Evolutionary conservation across 1,140 invertebrate genomes (phyloP).

Genomic region (Acyrthosiphon pisum): DNA sequence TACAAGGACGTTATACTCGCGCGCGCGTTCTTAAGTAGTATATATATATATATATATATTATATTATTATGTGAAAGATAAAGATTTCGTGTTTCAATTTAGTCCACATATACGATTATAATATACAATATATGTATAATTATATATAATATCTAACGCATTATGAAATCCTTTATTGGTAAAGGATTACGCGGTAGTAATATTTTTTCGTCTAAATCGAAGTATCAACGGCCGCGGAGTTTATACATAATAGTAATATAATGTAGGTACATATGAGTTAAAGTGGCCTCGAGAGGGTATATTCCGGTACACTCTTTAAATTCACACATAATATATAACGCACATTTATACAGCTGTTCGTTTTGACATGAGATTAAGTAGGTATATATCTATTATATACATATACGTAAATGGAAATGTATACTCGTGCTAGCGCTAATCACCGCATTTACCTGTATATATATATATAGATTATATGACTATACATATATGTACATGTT

Average conservation of each 20-base stretch:
- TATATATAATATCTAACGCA: not conserved
- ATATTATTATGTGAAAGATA: not conserved
- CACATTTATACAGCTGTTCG: not conserved
- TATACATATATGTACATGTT: not conserved
- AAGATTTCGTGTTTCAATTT: not conserved
- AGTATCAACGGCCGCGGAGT: not conserved
- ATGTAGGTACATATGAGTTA: not conserved
- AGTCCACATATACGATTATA: not conserved
- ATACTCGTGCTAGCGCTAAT: not conserved
- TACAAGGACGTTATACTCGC: not conserved
- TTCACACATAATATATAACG: not conserved
- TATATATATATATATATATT: not conserved
- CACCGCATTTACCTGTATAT: not conserved
- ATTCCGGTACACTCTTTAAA: not conserved
- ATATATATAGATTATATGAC: not conserved
- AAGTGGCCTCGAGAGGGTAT: not conserved
- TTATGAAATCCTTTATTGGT: not conserved
- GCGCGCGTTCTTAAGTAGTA: not conserved
- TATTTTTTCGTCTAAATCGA: slow-evolving; percentile 8
- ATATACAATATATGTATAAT: not conserved
- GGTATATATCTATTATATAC: not conserved
- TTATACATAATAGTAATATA: not conserved
- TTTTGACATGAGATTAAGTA: not conserved
- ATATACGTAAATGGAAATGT: not conserved
- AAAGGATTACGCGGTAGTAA: slow-evolving; percentile 26